Base-by-base conservation (phyloP, 2,888 invertebrate genomes). In the Branchipolynoe longqiensis region DNA sequence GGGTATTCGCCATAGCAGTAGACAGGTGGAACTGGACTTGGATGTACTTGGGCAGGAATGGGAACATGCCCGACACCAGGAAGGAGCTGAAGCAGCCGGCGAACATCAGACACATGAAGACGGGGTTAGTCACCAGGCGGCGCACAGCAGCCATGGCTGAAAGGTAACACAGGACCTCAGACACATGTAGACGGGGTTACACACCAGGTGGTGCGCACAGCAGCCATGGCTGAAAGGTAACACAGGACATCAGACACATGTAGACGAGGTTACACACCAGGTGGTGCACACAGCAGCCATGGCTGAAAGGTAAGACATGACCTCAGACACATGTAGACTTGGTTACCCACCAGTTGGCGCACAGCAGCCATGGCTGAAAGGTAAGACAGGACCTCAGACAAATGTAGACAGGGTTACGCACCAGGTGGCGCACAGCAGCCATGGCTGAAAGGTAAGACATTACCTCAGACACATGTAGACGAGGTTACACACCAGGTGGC, bases 1-100 rank as follows among this genome's bases (percentile, higher is more conserved):
- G 78, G 8, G 89, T 87, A 31, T 88, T 89, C n/a, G 87, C 83
- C 73, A 87, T 84, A 86, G 88, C 88, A 25, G 86, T 58, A n/a
- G 89, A 88, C 14, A 88, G 56, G 6, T 82, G 36, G 54, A 89
- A 89, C 54, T 89, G 89, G 14, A 84, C 86, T 56, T 88, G 88
- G 69, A 89, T 78, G 38, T 89, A 89, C 74, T 89, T 89, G 3
- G 89, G 89, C 74, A 87, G 86, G 69, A 89, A 89, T 18, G 87
- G 88, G 6, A 88, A 56, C 83, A 88, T 87, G 8, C 82, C 83
- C 31, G 89, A 84, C 31, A 88, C 59, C 0, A 87, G 84, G n/a
- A 88, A 62, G 78, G 74, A 54, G 36, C 74, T 58, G 56, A 74
- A 84, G 38, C 84, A 84, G 0, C 84, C 58, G 14, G 33, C 56